phyloP scores from a whole-genome alignment of 2,888 invertebrate species.

The Diadegma fenestrale region DNA sequence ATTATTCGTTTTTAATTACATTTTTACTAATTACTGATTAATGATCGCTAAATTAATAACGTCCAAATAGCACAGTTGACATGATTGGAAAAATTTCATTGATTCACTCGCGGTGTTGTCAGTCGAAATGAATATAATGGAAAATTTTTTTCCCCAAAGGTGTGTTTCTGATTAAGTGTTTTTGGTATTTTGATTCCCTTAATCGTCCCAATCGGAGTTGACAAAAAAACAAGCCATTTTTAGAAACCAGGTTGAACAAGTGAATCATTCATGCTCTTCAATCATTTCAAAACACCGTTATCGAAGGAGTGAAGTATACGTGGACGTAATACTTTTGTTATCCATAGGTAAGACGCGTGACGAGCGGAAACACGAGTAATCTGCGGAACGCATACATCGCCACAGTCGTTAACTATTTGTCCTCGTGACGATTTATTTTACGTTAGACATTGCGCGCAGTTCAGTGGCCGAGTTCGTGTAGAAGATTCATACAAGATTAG shows the following conservation, averaged over 20 bases:
- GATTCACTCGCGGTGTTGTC: not conserved
- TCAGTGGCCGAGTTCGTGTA: not conserved
- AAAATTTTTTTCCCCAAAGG: not conserved
- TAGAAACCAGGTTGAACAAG: not conserved
- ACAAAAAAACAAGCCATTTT: no score
- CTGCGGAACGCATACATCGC: not conserved
- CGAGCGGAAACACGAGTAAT: not conserved
- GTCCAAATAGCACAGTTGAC: not conserved
- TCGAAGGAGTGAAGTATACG: not conserved
- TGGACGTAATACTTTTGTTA: not conserved
- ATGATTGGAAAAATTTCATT: not conserved
- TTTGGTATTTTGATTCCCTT: not conserved
- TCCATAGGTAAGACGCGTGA: not conserved
- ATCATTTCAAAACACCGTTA: not conserved
- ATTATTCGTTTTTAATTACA: no score
- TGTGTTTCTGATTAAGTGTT: not conserved
- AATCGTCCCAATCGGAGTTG: no score
- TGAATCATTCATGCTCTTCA: not conserved
- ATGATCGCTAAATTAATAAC: not conserved
- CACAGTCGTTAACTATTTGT: not conserved
- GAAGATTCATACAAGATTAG: slow-evolving; percentile 6
- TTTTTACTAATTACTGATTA: no score
- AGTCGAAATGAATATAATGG: not conserved
- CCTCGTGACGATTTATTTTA: not conserved
- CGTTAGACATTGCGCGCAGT: not conserved